Evolutionary conservation across 1,140 invertebrate species (phyloP).

Genomic region (Magallana gigas): DNA sequence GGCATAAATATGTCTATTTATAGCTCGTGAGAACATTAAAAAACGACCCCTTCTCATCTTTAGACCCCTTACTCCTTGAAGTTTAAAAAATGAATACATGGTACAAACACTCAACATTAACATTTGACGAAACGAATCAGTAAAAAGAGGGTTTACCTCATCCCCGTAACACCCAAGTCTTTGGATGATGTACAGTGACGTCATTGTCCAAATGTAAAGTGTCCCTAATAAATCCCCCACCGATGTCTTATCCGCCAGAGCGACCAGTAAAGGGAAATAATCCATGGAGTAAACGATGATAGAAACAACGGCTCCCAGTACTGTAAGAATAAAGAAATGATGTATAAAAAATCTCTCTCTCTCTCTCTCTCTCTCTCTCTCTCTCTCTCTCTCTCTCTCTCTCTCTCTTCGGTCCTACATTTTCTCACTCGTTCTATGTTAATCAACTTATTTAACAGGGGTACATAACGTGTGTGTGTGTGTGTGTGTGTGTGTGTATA

Average conservation of each 20-base stretch:
- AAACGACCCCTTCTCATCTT: no score
- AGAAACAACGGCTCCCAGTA: constrained; percentile 14
- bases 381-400: not conserved
- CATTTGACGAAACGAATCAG: not conserved
- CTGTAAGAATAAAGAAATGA: not conserved
- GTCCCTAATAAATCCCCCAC: constrained; percentile 14
- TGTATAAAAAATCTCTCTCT: not conserved
- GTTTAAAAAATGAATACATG: no score
- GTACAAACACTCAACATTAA: no score
- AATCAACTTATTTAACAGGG: no score
- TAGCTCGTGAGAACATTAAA: no score
- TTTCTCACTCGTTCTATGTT: no score
- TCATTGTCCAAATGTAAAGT: constrained; percentile 22
- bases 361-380: not conserved
- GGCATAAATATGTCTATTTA: no score
- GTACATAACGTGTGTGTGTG: no score
- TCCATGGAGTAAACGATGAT: constrained; percentile 35
- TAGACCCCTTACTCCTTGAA: no score
- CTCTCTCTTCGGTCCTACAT: not conserved
- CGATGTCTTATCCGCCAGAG: constrained; percentile 25
- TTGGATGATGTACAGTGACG: constrained; percentile 1
- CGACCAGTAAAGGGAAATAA: constrained; percentile 36
- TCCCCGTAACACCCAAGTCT: constrained; percentile 17
- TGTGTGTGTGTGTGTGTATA: no score
- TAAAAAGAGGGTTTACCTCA: constrained; percentile 11